Evolutionary conservation across 2,113 vertebrate genomes (phyloP).

Genomic region (Eretmochelys imbricata): DNA sequence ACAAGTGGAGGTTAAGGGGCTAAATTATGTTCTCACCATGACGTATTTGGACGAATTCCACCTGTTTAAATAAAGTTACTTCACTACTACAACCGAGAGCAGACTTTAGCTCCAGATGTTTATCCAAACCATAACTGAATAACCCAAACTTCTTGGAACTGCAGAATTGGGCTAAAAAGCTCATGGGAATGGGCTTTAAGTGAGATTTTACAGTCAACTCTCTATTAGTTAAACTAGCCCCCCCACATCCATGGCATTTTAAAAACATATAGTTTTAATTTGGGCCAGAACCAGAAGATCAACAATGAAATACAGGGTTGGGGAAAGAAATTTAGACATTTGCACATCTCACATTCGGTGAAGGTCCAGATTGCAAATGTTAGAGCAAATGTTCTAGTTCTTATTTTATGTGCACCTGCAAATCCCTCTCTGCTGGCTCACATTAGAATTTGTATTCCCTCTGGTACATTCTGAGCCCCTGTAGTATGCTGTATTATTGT

Average conservation of each 20-base stretch:
- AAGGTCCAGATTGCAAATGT: neutral
- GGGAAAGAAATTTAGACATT: neutral
- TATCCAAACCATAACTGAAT: neutral
- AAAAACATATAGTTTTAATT: neutral
- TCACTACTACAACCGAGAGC: neutral
- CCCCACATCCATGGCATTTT: neutral
- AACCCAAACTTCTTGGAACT: neutral
- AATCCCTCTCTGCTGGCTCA: neutral
- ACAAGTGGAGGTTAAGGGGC: neutral
- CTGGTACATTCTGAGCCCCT: neutral
- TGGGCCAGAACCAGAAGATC: neutral
- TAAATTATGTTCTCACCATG: neutral
- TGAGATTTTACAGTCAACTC: neutral
- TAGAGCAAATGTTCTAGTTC: neutral
- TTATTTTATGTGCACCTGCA: neutral
- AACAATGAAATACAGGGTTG: neutral
- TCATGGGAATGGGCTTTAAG: neutral
- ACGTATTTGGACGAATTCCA: neutral
- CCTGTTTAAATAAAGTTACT: neutral
- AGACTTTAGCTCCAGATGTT: neutral
- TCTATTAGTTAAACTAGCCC: neutral
- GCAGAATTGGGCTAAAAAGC: neutral
- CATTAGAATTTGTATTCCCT: neutral
- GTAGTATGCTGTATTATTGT: neutral
- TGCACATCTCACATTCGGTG: neutral